A percentile compares a stretch with the other conserved stretches of the same genome.
phyloP scores from a whole-genome alignment of 2,797 vertebrate genomes.

The Staurois parvus region DNA sequence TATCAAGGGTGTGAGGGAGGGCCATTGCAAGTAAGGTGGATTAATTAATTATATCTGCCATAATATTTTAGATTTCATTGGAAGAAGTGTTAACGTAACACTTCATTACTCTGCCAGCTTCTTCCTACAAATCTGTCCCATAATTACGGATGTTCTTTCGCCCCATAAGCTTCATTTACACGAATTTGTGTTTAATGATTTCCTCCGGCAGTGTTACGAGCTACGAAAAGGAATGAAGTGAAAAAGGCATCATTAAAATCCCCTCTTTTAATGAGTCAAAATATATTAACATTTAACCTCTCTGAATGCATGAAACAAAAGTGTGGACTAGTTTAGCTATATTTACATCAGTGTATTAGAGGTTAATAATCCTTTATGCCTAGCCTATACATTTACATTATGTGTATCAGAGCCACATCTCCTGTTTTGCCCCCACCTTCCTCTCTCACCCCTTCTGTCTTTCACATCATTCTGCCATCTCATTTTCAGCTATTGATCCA shows the following conservation, averaged over 20 bases:
- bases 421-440: not conserved
- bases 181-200: slow-evolving; percentile 61
- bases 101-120: slow-evolving; percentile 52
- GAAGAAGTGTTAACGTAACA: slow-evolving; percentile 31
- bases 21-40: not conserved
- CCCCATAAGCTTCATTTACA: slow-evolving; percentile 57
- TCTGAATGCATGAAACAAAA: slow-evolving; percentile 23
- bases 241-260: slow-evolving; percentile 54
- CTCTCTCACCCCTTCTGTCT: slow-evolving; percentile 57
- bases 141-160: slow-evolving; percentile 58
- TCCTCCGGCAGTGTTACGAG: slow-evolving; percentile 54
- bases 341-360: not conserved
- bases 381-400: not conserved
- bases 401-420: not conserved
- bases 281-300: slow-evolving; percentile 51
- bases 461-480: slow-evolving; percentile 71
- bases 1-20: not conserved
- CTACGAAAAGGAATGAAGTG: slow-evolving; percentile 43
- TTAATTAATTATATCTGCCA: slow-evolving; percentile 37
- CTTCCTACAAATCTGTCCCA: slow-evolving; percentile 29
- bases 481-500: slow-evolving; percentile 77
- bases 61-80: slow-evolving; percentile 30
- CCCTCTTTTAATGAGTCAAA: slow-evolving; percentile 37
- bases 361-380: not conserved
- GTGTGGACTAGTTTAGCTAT: not conserved